Base-by-base conservation (phyloP, 2,797 vertebrate genomes). In the Galaxias olidus region DNA sequence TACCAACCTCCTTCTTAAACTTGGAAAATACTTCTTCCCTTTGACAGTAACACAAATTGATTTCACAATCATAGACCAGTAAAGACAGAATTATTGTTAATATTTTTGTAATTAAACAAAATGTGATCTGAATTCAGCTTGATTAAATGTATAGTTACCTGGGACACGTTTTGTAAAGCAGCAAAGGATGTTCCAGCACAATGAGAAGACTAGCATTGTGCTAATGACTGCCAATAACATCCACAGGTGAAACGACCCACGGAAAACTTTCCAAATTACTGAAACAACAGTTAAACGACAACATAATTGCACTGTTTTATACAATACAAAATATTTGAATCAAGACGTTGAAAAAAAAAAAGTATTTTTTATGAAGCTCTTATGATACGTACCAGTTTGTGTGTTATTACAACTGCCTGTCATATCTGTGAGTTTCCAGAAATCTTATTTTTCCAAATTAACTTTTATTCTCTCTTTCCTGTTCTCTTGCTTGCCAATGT, bases 121-220 rank as follows among this genome's bases (percentile, higher is more conserved):
- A 7, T 49, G 8, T 40, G 0, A 41, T 45, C 63, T 54, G 0
- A 42, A 1, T 59, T 0, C 4, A 71, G 45, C 46, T 66, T 43
- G 30, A 30, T 20, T 0, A 54, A 59, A 47, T 61, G 18, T 1
- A 4, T 42, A 4, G 61, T 80, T 86, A 92, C 91, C 90, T 86
- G 81, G 60, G 41, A 49, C 58, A 49, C 4, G 68, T 81, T 74
- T 87, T 56, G 50, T 71, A 4, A 77, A 2, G 54, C 80, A 91
- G 54, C 19, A 88, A 17, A 73, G 46, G 45, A 91, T 62, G 68
- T 91, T 91, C 59, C 52, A 71, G 61, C 20, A 63, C 0, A 91
- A 15, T 0, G 84, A 91, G 48, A 90, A 0, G 40, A 79, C 0
- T 56, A 92, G 67, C 4, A 69, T 0, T 10, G 1, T 0, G 7